Evolutionary conservation across 1,140 invertebrate genomes (phyloP), one percentile per base, ranked within the genome.

Genomic region (Potamilus streckersoni): DNA sequence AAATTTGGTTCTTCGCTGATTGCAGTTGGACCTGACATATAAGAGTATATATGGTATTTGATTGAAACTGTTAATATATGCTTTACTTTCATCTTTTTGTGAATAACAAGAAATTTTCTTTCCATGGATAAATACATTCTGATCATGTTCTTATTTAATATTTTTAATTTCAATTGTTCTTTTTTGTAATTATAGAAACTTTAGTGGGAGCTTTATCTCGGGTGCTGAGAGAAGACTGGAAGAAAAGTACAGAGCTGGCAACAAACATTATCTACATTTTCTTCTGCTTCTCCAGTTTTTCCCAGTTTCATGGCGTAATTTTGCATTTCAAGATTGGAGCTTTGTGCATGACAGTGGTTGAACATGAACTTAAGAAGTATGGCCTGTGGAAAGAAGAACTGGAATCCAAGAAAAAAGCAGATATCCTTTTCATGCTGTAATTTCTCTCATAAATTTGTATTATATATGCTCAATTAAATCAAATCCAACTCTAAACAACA

Each of bases 201-300:
- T 92, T 98, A 38, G 91, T 99, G 23, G 97, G 96, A 91, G 98
- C 97, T 67, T 91, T 99, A 74, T 95, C 96, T 11, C 92, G 98
- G 86, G 96, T 99, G 49, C 90, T 99, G 60, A 92, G 97, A 83
- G 98, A 99, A 92, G 98, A 99, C 91, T 99, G 97, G 94, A 96
- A 95, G 90, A 94, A 95, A 86, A 98, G 96, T 88, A 94, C 98
- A 83, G 97, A 99, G 89, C 90, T 99, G 55, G 97, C 96, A 72
- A 98, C 96, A 81, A 98, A 98, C 89, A 97, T 99, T 86, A 94
- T 98, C 77, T 97, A 97, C 87, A 96, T 96, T 79, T 99, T 99
- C 91, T 97, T 98, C 87, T 98, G 96, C 88, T 98, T 99, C 89
- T 98, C 97, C 16, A 95, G 95, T n/a, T 99, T 98, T 87, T 94